phyloP scores from a whole-genome alignment of 2,797 vertebrate genomes.

The Graptemys geographica region DNA sequence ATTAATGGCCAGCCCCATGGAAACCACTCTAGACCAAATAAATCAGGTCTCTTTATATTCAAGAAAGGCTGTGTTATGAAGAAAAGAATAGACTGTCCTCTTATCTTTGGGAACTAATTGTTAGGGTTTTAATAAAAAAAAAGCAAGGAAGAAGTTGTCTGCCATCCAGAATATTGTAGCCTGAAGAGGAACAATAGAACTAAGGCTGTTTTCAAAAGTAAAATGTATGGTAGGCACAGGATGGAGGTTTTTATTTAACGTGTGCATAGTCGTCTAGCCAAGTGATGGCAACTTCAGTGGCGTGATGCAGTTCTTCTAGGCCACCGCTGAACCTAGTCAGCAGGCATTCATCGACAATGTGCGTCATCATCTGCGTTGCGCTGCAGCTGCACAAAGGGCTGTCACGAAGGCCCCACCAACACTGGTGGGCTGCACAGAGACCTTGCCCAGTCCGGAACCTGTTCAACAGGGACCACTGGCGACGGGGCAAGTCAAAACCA shows the following conservation, averaged over 20 bases:
- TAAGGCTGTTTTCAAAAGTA: background rate
- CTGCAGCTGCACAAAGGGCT: too few relatives aligned
- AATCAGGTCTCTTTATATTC: background rate
- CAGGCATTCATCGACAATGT: too few relatives aligned
- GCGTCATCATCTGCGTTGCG: too few relatives aligned
- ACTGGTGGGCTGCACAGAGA: too few relatives aligned
- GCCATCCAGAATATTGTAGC: background rate
- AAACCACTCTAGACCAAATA: background rate
- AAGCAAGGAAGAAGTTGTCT: background rate
- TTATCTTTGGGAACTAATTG: slow-evolving; percentile 9
- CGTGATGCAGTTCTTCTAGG: too few relatives aligned
- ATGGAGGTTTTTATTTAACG: background rate
- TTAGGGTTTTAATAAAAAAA: slow-evolving; percentile 14
- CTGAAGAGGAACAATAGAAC: background rate
- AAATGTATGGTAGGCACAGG: rapidly evolving
- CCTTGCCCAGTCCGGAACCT: too few relatives aligned
- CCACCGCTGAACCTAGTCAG: too few relatives aligned
- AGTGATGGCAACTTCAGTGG: too few relatives aligned
- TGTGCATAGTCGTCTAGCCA: too few relatives aligned
- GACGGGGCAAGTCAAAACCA: too few relatives aligned
- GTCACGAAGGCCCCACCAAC: too few relatives aligned
- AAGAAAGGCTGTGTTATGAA: background rate
- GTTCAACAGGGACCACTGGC: too few relatives aligned
- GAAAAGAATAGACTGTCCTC: background rate
- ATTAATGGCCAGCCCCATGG: background rate